Evolutionary conservation across 1,140 invertebrate genomes (phyloP), one percentile per base, ranked within the genome.

Genomic region (Bombus turneri): DNA sequence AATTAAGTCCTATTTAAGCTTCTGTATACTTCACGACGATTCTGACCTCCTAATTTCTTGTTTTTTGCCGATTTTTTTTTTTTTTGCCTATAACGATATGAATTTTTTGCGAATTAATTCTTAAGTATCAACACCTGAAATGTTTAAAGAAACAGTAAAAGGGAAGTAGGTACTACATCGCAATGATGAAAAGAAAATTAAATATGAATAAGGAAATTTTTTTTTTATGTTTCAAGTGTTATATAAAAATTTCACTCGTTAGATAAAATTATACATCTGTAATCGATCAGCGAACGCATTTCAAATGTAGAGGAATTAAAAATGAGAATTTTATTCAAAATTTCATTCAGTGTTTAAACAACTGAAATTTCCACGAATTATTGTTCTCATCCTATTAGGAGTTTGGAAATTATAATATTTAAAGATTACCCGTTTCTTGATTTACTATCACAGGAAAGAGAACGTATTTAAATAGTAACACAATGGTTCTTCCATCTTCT

Each of bases 1-100:
- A 89, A 90, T 90, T 90, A 90, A 89, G 85, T 89, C 87, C 77
- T 71, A 87, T 83, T 87, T 84, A 89, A 89, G 79, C 79, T 34
- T 39, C 59, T 69, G 47, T 80, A 66, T 74, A 76, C 80, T 75
- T 39, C 39, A n/a, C 22, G 34, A 34, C 37, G 34, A 43, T 43
- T 64, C 75, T 22, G 47, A n/a, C 69, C 69, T 69, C 59, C 83
- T 43, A 88, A 82, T 88, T 89, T 80, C 59, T 31, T 0, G 31
- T 31, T n/a, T n/a, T n/a, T 78, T 18, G 15, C 72, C 31, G 10
- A 66, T 34, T 43, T 34, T 64, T 66, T 22, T 62, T 0, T 0
- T 66, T 22, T 62, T 0, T 0, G 1, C 12, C 39, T 76, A 15
- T 12, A 28, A 72, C 12, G 13, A 37, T 34, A 28, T 28, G 34